phyloP scores from a whole-genome alignment of 2,797 vertebrate genomes.

The Anas flavirostris region DNA sequence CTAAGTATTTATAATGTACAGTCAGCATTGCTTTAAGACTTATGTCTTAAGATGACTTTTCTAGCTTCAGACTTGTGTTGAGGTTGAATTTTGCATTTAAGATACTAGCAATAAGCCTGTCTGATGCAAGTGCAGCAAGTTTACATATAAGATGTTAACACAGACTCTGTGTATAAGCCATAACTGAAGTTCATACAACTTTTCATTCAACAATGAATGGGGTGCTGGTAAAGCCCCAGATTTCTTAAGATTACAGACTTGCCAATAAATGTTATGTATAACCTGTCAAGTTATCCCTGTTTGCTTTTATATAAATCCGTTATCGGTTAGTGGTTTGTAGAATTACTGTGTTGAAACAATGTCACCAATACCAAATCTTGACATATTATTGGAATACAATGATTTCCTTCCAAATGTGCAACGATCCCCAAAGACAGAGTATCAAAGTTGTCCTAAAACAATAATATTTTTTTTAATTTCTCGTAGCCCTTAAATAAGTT shows the following conservation, averaged over 20 bases:
- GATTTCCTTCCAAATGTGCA: not conserved
- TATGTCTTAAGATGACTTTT: not conserved
- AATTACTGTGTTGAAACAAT: not conserved
- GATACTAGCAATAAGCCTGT: not conserved
- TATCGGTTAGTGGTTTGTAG: not conserved
- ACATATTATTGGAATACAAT: not conserved
- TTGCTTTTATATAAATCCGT: not conserved
- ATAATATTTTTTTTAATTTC: not conserved
- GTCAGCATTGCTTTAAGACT: not conserved
- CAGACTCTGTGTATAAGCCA: fast-evolving
- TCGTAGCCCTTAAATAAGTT: not conserved
- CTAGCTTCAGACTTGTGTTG: not conserved
- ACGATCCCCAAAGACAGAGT: not conserved
- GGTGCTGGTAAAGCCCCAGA: not conserved
- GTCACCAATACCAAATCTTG: not conserved
- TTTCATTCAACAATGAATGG: not conserved
- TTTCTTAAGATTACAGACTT: not conserved
- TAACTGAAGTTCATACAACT: not conserved
- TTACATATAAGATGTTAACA: fast-evolving
- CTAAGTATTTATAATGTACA: not conserved
- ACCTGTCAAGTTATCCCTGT: not conserved
- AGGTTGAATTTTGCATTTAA: not conserved
- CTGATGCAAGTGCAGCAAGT: not conserved
- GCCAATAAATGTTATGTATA: not conserved
- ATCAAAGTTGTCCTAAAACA: not conserved